Base-by-base conservation (phyloP, 1,140 invertebrate species). In the Drosophila ohnishii region DNA sequence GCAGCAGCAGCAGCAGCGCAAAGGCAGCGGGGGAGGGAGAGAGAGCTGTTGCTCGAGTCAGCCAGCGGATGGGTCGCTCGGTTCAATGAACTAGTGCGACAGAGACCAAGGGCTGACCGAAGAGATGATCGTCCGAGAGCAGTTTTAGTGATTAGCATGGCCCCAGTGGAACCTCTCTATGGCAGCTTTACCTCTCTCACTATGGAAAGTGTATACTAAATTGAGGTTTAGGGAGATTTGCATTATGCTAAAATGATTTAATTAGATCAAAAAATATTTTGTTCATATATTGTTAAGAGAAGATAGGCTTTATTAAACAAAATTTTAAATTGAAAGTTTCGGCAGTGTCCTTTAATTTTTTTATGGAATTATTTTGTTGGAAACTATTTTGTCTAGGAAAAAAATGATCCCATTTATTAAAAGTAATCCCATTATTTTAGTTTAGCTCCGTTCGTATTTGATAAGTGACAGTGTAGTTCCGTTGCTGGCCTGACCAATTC, bases 21-120 rank as follows among this genome's bases (percentile, higher is more conserved):
- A 25, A 25, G 19, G 22, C 32, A 25, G 37, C 25, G 61, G 11
- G 37, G 25, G 53, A 44, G 32, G 30, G n/a, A 40, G 25, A 40
- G 45, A 22, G 62, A 25, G 44, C 47, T 57, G 64, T 64, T 76
- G 65, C 56, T 50, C 39, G 51, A 53, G 28, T 57, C 55, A 76
- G 65, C 73, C 70, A 66, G 60, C 66, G 37, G 51, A 37, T 57
- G 25, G 57, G 40, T 22, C n/a, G 37, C 22, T 51, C 50, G 37
- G 62, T 66, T 75, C 72, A 75, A 48, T 75, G 72, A 76, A 67
- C 70, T 50, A 75, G 51, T 51, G 53, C 30, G 30, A 40, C 10
- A 32, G 60, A 32, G 30, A 34, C 19, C 34, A 10, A 51, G 10
- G 16, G 30, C 37, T 44, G 22, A 50, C 40, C 14, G 2, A 8